These are phyloP conservation scores for Xestoiulus laeticollis DNA, from an alignment of 2,888 invertebrate species.

Conservation along the genomic window DNA sequence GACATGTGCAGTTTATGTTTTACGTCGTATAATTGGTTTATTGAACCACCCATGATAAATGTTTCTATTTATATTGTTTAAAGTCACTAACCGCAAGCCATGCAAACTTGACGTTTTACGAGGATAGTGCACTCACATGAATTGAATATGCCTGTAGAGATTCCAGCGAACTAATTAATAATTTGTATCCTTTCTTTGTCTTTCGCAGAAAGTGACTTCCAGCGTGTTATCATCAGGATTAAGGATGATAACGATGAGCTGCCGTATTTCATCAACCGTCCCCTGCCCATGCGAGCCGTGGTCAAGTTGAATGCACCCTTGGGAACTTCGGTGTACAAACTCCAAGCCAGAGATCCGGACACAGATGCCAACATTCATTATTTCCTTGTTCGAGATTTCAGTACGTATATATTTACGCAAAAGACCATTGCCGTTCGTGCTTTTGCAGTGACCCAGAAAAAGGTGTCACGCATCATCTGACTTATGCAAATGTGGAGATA, in stretches of 20 bases:
- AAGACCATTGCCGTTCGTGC: background rate
- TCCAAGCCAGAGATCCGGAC: slow-evolving; percentile 95
- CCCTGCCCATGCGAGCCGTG: slow-evolving; percentile 96
- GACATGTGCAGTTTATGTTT: too few species aligned
- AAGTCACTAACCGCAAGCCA: background rate
- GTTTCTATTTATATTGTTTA: too few species aligned
- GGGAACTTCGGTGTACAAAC: slow-evolving; percentile 95
- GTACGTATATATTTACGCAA: slow-evolving; percentile 62
- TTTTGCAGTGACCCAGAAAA: background rate
- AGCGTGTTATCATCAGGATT: slow-evolving; percentile 92
- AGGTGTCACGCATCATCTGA: slow-evolving; percentile 20
- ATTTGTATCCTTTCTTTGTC: slow-evolving; percentile 45
- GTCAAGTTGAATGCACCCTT: slow-evolving; percentile 95
- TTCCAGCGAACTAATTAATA: background rate
- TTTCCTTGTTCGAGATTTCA: slow-evolving; percentile 92
- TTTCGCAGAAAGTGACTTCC: slow-evolving; percentile 86
- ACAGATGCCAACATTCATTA: slow-evolving; percentile 96
- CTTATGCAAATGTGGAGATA: slow-evolving; percentile 32
- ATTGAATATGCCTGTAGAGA: background rate
- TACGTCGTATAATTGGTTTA: too few species aligned
- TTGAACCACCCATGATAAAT: too few species aligned
- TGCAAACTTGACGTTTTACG: background rate
- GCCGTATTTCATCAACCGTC: slow-evolving; percentile 96
- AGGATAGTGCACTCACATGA: background rate
- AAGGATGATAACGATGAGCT: slow-evolving; percentile 97